Base-by-base conservation (phyloP, 35 echinoderm and acorn worm genomes). In the Apostichopus parvimensis region DNA sequence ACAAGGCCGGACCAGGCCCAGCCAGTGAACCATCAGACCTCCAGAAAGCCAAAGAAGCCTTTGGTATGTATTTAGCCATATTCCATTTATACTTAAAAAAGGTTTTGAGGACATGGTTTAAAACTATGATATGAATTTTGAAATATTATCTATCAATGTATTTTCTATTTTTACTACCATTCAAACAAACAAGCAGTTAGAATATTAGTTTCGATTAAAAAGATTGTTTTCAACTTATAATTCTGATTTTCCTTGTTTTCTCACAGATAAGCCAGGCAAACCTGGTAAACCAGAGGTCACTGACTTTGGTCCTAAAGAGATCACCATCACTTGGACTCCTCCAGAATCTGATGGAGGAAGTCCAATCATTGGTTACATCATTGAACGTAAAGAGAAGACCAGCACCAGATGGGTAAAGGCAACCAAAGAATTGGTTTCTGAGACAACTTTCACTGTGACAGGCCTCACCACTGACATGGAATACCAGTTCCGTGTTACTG, bases 261-360 rank as follows among this genome's bases (percentile, higher is more conserved):
- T 4, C 34, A 45, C 77, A 98, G 96, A 98, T 81, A 92, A 95
- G 11, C 96, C 96, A 77, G 94, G 92, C 54, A 83, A 94, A 60
- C 94, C 96, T 57, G 87, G 94, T 76, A 98, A 90, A 60, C 96
- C 96, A 62, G 83, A 89, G 18, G 87, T 98, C 12, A 78, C 93
- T 53, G 93, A 98, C 54, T 90, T 95, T 81, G 92, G 91, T 87
- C 85, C 61, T 54, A 95, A 92, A n/a, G 87, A 93, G 6, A 93
- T 98, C 14, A 95, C 92, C 23, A 73, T 98, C 82, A 89, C 94
- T 57, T 98, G 96, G 96, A 85, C 89, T 54, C 83, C 92, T 22
- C 96, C 96, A 56, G 79, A 91, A 66, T 81, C 72, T 75, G 96
- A 95, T 86, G 96, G 96, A 82, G 96, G 96, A 66, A 94, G 92